Conservation (phyloP, 2,113 vertebrate genomes). For the Puntigrus tetrazona region DNA sequence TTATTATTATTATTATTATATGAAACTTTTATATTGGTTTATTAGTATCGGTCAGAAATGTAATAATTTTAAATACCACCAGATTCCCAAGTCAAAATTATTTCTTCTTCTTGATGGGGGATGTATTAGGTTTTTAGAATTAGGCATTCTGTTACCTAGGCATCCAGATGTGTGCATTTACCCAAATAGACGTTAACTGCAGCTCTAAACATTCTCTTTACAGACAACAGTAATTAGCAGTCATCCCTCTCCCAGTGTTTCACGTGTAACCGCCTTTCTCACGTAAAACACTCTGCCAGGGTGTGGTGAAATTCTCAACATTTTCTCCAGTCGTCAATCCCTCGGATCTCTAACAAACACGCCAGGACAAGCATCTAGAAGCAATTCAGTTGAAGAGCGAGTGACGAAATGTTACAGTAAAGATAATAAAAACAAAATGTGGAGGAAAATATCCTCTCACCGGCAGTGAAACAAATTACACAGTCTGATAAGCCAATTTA, state of each 20-base stretch:
- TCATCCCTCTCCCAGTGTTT: slow-evolving; percentile 22
- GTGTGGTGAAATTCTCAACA: slow-evolving; percentile 66
- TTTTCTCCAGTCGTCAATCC: slow-evolving; percentile 58
- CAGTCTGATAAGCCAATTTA: slow-evolving; percentile 42
- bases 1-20: no score
- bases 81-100: no score
- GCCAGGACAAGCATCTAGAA: slow-evolving; percentile 58
- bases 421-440: background rate
- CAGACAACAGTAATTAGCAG: slow-evolving; percentile 61
- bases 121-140: background rate
- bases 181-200: background rate
- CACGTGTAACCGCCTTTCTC: slow-evolving; percentile 51
- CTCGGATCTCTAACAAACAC: slow-evolving; percentile 52
- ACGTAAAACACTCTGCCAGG: slow-evolving; percentile 50
- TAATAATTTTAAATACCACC: no score
- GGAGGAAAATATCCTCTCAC: background rate
- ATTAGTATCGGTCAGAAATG: no score
- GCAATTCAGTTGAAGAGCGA: background rate
- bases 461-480: slow-evolving; percentile 35
- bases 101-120: no score
- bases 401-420: slow-evolving; percentile 21
- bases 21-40: no score
- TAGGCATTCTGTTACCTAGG: background rate
- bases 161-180: background rate
- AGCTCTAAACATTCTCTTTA: slow-evolving; percentile 44